Conservation (phyloP, 2,888 invertebrate genomes). For the Drosophila mercatorum region DNA sequence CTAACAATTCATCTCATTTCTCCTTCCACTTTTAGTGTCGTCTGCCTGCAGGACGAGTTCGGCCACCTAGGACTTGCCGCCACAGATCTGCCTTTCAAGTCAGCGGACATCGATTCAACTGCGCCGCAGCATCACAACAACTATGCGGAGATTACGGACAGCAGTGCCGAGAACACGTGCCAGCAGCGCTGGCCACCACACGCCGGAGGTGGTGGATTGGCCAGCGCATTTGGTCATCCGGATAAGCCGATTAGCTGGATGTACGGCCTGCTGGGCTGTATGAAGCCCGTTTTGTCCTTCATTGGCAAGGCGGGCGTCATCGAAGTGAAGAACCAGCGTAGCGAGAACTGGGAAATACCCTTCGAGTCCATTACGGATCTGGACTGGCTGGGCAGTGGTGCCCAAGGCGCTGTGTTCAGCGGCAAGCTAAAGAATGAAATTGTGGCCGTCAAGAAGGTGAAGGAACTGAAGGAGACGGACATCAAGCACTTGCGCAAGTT, state of each 20-base stretch:
- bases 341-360: conserved; percentile 97
- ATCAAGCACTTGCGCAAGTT: conserved; percentile 95
- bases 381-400: conserved; percentile 96
- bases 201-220: conserved; percentile 58
- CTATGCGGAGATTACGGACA: conserved; percentile 82
- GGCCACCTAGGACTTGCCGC: conserved; percentile 85
- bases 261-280: conserved; percentile 94
- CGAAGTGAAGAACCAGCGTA: conserved; percentile 87
- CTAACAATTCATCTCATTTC: neutral
- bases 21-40: conserved; percentile 85
- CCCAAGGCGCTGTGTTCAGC: conserved; percentile 97
- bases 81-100: conserved; percentile 82
- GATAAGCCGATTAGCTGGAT: conserved; percentile 89
- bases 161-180: conserved; percentile 84
- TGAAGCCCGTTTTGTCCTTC: conserved; percentile 94
- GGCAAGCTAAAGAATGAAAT: conserved; percentile 92
- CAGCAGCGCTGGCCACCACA: conserved; percentile 85
- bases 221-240: conserved; percentile 83
- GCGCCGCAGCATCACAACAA: conserved; percentile 67
- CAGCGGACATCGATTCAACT: conserved; percentile 61
- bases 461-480: conserved; percentile 96
- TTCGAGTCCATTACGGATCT: conserved; percentile 95
- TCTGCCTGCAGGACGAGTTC: conserved; percentile 88
- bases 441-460: conserved; percentile 98
- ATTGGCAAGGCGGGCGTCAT: conserved; percentile 91